These are phyloP conservation scores for Drosophila sechellia DNA, from an alignment of 1,140 invertebrate genomes.

Conservation along the genomic window DNA sequence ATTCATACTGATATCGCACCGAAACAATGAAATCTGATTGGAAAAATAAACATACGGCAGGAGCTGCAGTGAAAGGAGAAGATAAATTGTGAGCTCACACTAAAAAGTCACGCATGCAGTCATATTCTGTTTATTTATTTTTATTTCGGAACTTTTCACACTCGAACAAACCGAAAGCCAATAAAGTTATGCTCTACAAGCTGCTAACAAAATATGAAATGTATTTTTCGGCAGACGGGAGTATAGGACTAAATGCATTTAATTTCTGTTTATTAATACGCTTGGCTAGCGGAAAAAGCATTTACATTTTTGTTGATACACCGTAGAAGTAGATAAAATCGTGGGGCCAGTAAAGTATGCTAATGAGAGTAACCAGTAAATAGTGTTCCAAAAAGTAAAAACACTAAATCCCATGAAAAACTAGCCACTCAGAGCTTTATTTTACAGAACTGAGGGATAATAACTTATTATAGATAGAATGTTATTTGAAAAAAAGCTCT, in stretches of 20 bases:
- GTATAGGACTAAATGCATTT: constrained; percentile 17
- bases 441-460: too few relatives aligned
- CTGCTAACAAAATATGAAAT: constrained; percentile 30
- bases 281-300: constrained; percentile 41
- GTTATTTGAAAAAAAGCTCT: too few relatives aligned
- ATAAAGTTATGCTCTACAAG: constrained; percentile 44
- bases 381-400: neutral
- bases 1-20: constrained; percentile 66
- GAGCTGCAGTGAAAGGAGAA: constrained; percentile 1
- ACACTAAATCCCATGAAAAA: too few relatives aligned
- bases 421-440: too few relatives aligned
- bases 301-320: constrained; percentile 7
- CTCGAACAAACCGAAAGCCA: constrained; percentile 29
- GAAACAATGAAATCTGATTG: constrained; percentile 81
- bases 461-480: too few relatives aligned
- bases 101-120: constrained; percentile 26
- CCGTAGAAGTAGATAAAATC: constrained; percentile 8
- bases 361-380: constrained; percentile 20
- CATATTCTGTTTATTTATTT: neutral
- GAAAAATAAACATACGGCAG: constrained; percentile 42
- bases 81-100: constrained; percentile 1
- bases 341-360: constrained; percentile 2
- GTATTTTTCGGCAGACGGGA: constrained; percentile 8
- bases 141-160: constrained; percentile 26
- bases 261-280: constrained; percentile 52